Evolutionary conservation across 2,888 invertebrate species (phyloP).

Genomic region (Yponomeuta evonymella): DNA sequence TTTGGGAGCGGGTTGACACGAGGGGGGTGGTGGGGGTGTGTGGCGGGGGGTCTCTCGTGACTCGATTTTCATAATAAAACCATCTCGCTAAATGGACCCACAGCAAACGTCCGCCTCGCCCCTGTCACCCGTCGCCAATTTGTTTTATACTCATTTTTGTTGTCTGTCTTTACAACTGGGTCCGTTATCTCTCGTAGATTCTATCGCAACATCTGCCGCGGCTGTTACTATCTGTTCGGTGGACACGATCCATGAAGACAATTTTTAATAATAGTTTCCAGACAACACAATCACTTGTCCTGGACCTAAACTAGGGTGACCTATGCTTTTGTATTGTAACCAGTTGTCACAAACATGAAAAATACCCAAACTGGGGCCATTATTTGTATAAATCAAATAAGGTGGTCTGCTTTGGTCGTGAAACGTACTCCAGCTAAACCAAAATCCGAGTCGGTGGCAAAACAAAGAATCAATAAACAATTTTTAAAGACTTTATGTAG

Average conservation of each 20-base stretch:
- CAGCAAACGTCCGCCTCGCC: conserved; percentile 30
- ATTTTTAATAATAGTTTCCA: no score
- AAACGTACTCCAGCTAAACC: no score
- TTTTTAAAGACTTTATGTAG: no score
- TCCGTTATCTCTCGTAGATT: conserved; percentile 39
- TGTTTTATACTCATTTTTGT: conserved; percentile 36
- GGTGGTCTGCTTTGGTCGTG: no score
- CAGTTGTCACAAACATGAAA: no score
- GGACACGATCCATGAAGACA: neutral
- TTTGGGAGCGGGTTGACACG: conserved; percentile 10
- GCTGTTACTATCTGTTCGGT: neutral
- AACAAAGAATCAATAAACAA: no score
- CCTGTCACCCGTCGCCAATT: conserved; percentile 44
- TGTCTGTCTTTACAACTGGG: conserved; percentile 25
- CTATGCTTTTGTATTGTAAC: no score
- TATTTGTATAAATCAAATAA: no score
- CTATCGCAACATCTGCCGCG: conserved; percentile 19
- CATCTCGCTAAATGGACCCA: conserved; percentile 55
- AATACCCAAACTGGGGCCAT: no score
- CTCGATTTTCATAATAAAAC: conserved; percentile 64
- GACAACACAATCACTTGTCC: no score
- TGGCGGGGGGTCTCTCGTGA: conserved; percentile 34
- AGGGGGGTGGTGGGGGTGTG: conserved; percentile 20
- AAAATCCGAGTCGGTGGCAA: no score
- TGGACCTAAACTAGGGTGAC: no score